Evolutionary conservation across 2,888 invertebrate species (phyloP), one percentile per base, ranked within the genome.

Genomic region (Muschampia plurimacula): DNA sequence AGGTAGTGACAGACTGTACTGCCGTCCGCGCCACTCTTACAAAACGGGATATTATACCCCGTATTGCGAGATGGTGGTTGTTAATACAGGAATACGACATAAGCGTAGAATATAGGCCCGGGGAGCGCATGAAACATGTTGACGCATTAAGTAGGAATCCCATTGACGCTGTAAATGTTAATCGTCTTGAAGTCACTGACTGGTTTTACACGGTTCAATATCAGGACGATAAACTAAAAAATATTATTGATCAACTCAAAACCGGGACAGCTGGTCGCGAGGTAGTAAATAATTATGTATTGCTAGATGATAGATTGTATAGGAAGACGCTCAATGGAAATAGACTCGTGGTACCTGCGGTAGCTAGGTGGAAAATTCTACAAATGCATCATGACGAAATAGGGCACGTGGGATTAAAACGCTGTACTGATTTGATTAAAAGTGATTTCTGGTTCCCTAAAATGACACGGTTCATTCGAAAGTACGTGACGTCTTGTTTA

Each of bases 1-100:
- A 76, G 60, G 67, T 80, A 0, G 73, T 79, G 0, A 81, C 79
- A 0, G 86, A 86, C 69, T 88, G 85, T 72, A 76, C 80, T 1
- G 82, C 84, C 1, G 76, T 86, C 1, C 67, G 78, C 2, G 75
- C 75, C 10, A 83, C 83, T 0, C 66, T 84, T 39, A 75, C 75
- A 10, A 84, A 83, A 68, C 80, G 76, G 32, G 79, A 82, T 13
- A 49, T 81, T 5, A 73, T 79, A n/a, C 77, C 83, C 0, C 76
- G 81, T 67, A 81, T 86, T 22, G 83, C 84, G n/a, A 73, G 83
- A 15, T 86, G 84, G 85, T 81, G 83, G 68, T 64, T 84, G n/a
- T 63, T 76, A n/a, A 75, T 84, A 0, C 80, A 84, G 63, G 82
- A 85, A 2, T 87, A 77, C 52, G 79, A 84, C 74, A 83, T 82